Base-by-base conservation (phyloP, 2,113 vertebrate species). In the Hiodon tergisus region DNA sequence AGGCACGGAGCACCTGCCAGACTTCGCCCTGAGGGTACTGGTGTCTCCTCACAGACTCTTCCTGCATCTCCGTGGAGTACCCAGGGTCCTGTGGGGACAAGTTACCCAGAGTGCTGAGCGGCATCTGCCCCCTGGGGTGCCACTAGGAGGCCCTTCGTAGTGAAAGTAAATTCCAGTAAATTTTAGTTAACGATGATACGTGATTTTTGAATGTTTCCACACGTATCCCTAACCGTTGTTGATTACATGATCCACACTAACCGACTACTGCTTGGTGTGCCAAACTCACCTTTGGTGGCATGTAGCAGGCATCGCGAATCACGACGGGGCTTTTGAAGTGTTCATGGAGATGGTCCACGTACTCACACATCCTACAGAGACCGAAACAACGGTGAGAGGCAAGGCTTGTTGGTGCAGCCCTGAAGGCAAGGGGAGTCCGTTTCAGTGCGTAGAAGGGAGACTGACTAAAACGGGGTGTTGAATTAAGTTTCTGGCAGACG, bases 41-140 rank as follows among this genome's bases (percentile, higher is more conserved):
- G 63, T 94, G 80, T 74, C 79, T 87, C 80, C 83, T 80, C 77
- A 92, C 87, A 0, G 93, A 94, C 0, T 88, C 86, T 55, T 93
- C 92, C 78, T 93, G 82, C 91, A 94, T 94, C 89, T 95, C 93
- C 71, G 89, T 90, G 4, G 93, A 95, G 81, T 92, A 95, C 47
- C 94, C 94, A 52, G 92, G 83, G 76, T 89, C 89, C 93, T 95
- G 80, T 57, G 58, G 71, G 55, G 68, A 53, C 9, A 69, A 13
- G 31, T 31, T 31, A 31, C 31, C 31, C 31, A 31, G 31, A 31
- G 31, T 0, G 31, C 31, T 31, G 31, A 31, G 31, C 2, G 31
- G 31, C 31, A 31, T 31, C 31, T 31, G 31, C 31, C 2, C 2
- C 31, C 31, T 31, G 31, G 31, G 31, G 31, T 31, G 31, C 31